Percentiles rank a stretch among this genome's conserved stretches.
phyloP scores from a whole-genome alignment of 2,797 vertebrate genomes.

The Enteromius argenteus region DNA sequence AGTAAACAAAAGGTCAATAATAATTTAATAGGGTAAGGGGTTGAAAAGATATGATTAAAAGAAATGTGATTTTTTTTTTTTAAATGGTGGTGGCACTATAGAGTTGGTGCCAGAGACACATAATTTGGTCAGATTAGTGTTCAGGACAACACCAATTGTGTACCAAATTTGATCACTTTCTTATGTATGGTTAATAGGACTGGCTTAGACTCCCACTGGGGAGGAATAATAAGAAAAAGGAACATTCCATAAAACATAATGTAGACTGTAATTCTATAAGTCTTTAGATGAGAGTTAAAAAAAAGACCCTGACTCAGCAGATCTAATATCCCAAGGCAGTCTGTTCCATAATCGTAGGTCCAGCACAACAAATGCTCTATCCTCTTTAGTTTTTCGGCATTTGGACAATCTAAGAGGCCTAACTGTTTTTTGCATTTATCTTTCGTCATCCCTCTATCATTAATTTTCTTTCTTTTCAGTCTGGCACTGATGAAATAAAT shows the following conservation, averaged over 20 bases:
- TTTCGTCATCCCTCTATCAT: neutral
- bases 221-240: neutral
- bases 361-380: neutral
- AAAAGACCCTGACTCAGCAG: slow-evolving; percentile 3
- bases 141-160: neutral
- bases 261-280: neutral
- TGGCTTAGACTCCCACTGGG: neutral
- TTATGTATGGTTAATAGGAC: neutral
- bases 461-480: slow-evolving; percentile 4
- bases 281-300: neutral
- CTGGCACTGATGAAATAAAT: slow-evolving; percentile 29
- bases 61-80: neutral
- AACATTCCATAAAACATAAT: neutral
- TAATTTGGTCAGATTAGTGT: neutral
- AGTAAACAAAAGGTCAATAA: neutral
- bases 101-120: neutral
- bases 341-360: neutral
- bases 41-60: neutral
- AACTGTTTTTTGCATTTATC: neutral
- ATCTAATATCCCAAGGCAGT: slow-evolving; percentile 16
- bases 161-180: neutral
- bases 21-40: neutral
- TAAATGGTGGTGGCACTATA: too few relatives aligned
- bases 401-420: neutral
- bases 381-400: neutral